phyloP scores from a whole-genome alignment of 1,140 invertebrate species.

The Subanguina moxae region DNA sequence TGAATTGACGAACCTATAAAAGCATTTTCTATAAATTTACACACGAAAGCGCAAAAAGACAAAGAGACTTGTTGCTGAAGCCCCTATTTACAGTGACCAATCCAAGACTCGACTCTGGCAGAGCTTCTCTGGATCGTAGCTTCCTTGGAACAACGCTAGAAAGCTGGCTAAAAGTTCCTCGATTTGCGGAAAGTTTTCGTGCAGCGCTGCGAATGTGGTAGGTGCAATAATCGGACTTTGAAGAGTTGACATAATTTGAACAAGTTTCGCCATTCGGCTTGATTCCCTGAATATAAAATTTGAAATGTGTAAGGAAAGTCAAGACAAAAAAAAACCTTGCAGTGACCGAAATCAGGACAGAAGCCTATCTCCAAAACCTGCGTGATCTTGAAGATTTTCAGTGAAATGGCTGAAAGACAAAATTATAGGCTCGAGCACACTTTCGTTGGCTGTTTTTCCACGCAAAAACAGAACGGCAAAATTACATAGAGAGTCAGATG shows the following conservation, averaged over 20 bases:
- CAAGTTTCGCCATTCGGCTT: conserved; percentile 28
- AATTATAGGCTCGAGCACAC: conserved; percentile 9
- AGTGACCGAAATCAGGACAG: conserved; percentile 45
- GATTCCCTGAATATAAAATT: conserved; percentile 10
- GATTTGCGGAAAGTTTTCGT: conserved; percentile 25
- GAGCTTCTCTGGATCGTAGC: conserved; percentile 1
- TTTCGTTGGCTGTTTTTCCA: neutral
- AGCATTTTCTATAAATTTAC: no score
- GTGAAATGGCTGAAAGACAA: conserved; percentile 14
- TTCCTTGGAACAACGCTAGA: conserved; percentile 30
- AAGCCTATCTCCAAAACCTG: conserved; percentile 50
- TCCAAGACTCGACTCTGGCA: conserved; percentile 12
- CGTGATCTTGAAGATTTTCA: conserved; percentile 42
- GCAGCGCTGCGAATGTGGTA: conserved; percentile 36
- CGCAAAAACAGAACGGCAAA: neutral
- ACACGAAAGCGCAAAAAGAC: neutral
- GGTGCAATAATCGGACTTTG: conserved; percentile 17
- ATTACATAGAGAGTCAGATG: neutral
- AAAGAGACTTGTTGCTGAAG: neutral
- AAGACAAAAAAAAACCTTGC: conserved; percentile 35
- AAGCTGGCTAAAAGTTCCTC: conserved; percentile 29
- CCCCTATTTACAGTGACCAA: conserved; percentile 23
- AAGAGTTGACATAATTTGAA: conserved; percentile 34
- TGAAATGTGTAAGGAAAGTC: neutral
- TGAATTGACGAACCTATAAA: no score